Evolutionary conservation across 2,888 invertebrate genomes (phyloP), one percentile per base, ranked within the genome.

Genomic region (Punctoribates punctum): DNA sequence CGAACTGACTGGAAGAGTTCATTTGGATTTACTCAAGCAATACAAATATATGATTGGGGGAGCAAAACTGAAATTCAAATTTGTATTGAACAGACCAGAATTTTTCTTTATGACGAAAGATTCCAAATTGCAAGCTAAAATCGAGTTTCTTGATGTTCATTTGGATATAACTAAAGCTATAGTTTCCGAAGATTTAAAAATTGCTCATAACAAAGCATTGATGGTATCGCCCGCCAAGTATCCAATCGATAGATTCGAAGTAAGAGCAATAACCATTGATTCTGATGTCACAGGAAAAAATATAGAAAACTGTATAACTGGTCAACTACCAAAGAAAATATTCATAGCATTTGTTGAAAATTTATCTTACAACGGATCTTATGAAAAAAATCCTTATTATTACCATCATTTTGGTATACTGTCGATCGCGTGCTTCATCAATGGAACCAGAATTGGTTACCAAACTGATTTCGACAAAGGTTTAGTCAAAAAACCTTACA

Each of bases 261-360:
- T 75, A 2, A 0, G 62, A 11, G 6, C 60, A 2, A 3, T 15
- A n/a, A 65, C 65, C 38, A 75, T 75, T 0, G 48, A 60, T 9
- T 9, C 8, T 4, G 62, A 42, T 0, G 38, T 27, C 1, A 29
- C 13, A 6, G 1, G 11, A 34, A 27, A 20, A 23, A 25, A 38
- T 29, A 20, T 75, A 13, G 76, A 76, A 11, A 73, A 76, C 34
- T 27, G 38, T 9, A 29, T 73, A 5, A 13, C 29, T 73, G 76
- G 76, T 17, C 62, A 46, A 38, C n/a, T 76, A 3, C 76, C 73
- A 9, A 62, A 73, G 20, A 25, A 73, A 5, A 13, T 29, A 11
- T 73, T 57, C 25, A 1, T 73, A 13, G 42, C 65, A 0, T 62
- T 73, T 13, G 29, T 65, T 15, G 11, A 23, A 23, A 73, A 73